Evolutionary conservation across 2,888 invertebrate genomes (phyloP), one percentile per base, ranked within the genome.

Genomic region (Drosophila planitibia): DNA sequence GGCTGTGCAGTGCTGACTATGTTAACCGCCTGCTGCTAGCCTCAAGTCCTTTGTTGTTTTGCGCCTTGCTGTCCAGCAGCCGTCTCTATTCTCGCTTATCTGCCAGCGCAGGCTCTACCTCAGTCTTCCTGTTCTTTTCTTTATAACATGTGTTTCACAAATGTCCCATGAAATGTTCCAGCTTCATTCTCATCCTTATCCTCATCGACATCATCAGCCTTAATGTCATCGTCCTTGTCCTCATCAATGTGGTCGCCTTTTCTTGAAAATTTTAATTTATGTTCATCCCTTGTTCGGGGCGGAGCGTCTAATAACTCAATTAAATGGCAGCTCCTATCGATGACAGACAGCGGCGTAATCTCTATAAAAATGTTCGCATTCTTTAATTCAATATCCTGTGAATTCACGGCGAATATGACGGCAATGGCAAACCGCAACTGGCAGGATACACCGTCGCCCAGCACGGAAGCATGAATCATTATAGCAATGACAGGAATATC

Each of bases 351-450:
- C 52, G 39, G 47, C 57, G 61, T 79, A 78, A 78, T 85, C 83
- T 81, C 70, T 74, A 62, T 81, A 74, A 90, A 86, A 90, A 83
- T 83, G 73, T 66, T 72, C 71, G 73, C 79, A 70, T 78, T 80
- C 82, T 65, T 74, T 89, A 89, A 87, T 90, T 89, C 69, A 89
- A 87, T 87, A 87, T 90, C 91, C 91, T 89, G 85, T 74, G 67
- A 66, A 76, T 66, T 63, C 33, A 77, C 39, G 53, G 53, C 54
- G 41, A 59, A 57, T 9, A 41, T 39, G 39, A 30, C 55, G 52
- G 65, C 68, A 60, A 70, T 62, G 75, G 66, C 82, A 73, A 85
- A 75, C 90, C 86, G 78, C 83, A 58, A 22, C 60, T 76, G 78
- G 65, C 80, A 81, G 89, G 89, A 90, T 78, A 59, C 73, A 70